phyloP scores from a whole-genome alignment of 2,888 invertebrate genomes.

The Trissolcus japonicus region DNA sequence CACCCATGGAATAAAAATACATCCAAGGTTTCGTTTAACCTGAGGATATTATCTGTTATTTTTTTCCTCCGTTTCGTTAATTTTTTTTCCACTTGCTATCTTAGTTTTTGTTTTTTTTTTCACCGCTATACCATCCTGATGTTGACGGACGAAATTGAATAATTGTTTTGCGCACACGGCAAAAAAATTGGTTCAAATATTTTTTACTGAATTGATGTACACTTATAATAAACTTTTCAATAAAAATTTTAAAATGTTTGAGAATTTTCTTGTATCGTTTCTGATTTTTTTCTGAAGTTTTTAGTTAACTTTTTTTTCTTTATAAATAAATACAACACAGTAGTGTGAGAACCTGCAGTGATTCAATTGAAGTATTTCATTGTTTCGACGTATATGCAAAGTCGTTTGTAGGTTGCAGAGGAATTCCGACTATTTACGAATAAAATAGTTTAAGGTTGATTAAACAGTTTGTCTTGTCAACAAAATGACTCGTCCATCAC shows the following conservation, averaged over 20 bases:
- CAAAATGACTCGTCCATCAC: slow-evolving; percentile 14
- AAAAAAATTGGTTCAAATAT: no score
- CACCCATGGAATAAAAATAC: slow-evolving; percentile 17
- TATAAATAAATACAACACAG: not conserved
- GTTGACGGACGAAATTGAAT: no score
- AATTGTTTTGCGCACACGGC: no score
- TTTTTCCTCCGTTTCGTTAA: slow-evolving; percentile 9
- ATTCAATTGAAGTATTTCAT: not conserved
- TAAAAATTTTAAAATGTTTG: not conserved
- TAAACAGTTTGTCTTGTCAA: slow-evolving; percentile 35
- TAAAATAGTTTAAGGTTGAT: slow-evolving; percentile 30
- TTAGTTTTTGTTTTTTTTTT: not conserved
- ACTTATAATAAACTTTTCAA: no score
- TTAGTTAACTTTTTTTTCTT: no score
- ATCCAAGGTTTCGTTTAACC: slow-evolving; percentile 25
- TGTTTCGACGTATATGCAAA: not conserved
- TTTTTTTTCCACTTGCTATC: not conserved
- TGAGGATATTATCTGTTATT: slow-evolving; percentile 12
- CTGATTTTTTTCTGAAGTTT: no score
- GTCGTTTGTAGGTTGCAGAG: not conserved
- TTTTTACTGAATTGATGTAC: not conserved
- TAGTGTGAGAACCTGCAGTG: not conserved
- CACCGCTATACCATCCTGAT: not conserved
- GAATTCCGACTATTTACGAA: slow-evolving; percentile 23
- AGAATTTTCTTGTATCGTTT: no score